These are phyloP conservation scores for Caenorhabditis panamensis DNA, from an alignment of 2,888 invertebrate genomes.

Conservation along the genomic window DNA sequence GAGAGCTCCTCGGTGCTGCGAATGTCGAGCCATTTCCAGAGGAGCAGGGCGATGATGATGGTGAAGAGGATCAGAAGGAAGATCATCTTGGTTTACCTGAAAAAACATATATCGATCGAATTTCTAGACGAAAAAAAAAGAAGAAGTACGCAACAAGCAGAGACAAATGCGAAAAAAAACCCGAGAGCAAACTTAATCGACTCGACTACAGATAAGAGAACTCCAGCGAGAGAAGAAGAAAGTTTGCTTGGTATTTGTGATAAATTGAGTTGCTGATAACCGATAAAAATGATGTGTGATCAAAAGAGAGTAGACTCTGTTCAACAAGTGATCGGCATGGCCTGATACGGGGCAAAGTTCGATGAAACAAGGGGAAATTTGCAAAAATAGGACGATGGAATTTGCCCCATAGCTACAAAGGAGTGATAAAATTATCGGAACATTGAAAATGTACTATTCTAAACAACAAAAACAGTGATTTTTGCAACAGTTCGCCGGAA, in stretches of 20 bases:
- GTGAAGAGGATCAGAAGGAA: slow-evolving; percentile 13
- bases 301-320: slow-evolving; percentile 48
- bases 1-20: slow-evolving; percentile 68
- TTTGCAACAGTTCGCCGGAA: too few species aligned
- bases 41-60: slow-evolving; percentile 50
- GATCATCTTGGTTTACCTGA: slow-evolving; percentile 1
- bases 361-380: background rate
- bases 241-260: background rate
- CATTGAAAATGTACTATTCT: too few species aligned
- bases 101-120: background rate
- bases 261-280: slow-evolving; percentile 3
- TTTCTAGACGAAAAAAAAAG: background rate
- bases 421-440: too few species aligned
- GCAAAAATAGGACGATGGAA: too few species aligned
- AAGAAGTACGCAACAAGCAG: background rate
- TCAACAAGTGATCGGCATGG: slow-evolving; percentile 21
- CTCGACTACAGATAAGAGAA: slow-evolving; percentile 17
- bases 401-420: too few species aligned
- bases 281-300: slow-evolving; percentile 23
- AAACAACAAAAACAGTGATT: too few species aligned
- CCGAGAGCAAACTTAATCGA: too few species aligned
- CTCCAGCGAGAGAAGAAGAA: background rate
- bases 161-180: slow-evolving; percentile 1
- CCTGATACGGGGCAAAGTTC: slow-evolving; percentile 39
- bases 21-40: slow-evolving; percentile 74